Base-by-base conservation (phyloP, 2,888 invertebrate genomes). In the Eledona agricola region DNA sequence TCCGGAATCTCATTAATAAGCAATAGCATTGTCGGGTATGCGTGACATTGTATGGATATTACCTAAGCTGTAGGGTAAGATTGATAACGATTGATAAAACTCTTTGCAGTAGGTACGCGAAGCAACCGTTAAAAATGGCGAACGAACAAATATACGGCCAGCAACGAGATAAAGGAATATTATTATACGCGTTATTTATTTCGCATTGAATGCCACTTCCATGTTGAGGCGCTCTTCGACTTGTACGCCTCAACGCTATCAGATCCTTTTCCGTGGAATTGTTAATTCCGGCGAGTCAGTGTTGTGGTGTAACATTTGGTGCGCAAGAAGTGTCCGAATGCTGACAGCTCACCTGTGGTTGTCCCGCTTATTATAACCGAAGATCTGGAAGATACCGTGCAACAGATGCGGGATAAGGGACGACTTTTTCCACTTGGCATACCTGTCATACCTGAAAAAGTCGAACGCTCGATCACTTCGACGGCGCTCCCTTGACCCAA, bases 21-120 rank as follows among this genome's bases (percentile, higher is more conserved):
- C 72, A 73, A 74, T 73, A 64, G 69, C 72, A 71, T 72, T 72
- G 72, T 71, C 57, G 69, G 66, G 63, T 70, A 69, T 72, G 72
- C 73, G 73, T 74, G 74, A 74, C 73, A 74, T 73, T 73, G 73
- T 74, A 74, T 74, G 74, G 72, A 74, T 74, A 74, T 74, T 74
- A 73, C 65, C 66, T 61, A 55, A 62, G 64, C 64, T 63, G 65
- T 66, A 63, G 64, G 65, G 60, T 61, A 62, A 68, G 67, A 68
- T 70, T 68, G 71, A 72, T 71, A 70, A 70, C 65, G 62, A 58
- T 40, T 65, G 71, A 71, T 71, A 71, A 70, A 63, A 62, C 55
- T 60, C 62, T 62, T 65, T 64, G 60, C 62, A 45, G 59, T 60
- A 56, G 10, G 37, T 49, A 42, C 13, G 37, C 23, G 31, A 42